Conservation (phyloP, 2,888 invertebrate genomes). For the Epirrhoe tristata region DNA sequence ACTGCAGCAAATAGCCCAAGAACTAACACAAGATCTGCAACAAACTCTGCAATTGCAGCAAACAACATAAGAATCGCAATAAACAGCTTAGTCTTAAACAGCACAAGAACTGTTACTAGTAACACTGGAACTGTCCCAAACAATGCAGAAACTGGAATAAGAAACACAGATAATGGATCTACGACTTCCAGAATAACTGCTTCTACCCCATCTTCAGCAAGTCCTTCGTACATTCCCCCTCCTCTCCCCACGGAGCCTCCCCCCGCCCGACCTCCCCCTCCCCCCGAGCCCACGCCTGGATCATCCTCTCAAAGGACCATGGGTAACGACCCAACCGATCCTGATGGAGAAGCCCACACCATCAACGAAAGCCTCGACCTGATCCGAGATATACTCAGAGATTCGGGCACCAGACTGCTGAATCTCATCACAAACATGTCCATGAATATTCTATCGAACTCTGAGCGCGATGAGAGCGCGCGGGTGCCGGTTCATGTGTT, state of each 20-base stretch:
- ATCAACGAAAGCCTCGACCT: slow-evolving; percentile 79
- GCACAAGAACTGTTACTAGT: too few species aligned
- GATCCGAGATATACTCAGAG: slow-evolving; percentile 78
- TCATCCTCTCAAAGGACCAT: slow-evolving; percentile 47
- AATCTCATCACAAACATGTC: slow-evolving; percentile 81
- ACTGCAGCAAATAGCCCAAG: background rate
- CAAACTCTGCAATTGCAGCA: background rate
- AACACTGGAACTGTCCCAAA: background rate
- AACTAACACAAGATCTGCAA: background rate
- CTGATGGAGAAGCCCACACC: slow-evolving; percentile 72
- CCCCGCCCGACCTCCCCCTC: slow-evolving; percentile 42
- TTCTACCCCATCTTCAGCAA: slow-evolving; percentile 22
- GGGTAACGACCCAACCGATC: slow-evolving; percentile 9
- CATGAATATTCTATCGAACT: slow-evolving; percentile 68
- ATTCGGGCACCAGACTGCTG: slow-evolving; percentile 76
- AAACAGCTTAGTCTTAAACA: too few species aligned
- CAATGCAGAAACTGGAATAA: background rate
- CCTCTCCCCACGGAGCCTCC: slow-evolving; percentile 34
- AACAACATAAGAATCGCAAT: background rate
- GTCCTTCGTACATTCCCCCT: slow-evolving; percentile 34
- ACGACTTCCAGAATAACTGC: slow-evolving; percentile 1
- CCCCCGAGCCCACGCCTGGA: slow-evolving; percentile 43
- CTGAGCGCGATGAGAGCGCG: slow-evolving; percentile 56
- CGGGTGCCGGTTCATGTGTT: slow-evolving; percentile 61
- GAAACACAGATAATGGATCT: background rate